Evolutionary conservation across 2,113 vertebrate species (phyloP).

Genomic region (Emydura subglobosa): DNA sequence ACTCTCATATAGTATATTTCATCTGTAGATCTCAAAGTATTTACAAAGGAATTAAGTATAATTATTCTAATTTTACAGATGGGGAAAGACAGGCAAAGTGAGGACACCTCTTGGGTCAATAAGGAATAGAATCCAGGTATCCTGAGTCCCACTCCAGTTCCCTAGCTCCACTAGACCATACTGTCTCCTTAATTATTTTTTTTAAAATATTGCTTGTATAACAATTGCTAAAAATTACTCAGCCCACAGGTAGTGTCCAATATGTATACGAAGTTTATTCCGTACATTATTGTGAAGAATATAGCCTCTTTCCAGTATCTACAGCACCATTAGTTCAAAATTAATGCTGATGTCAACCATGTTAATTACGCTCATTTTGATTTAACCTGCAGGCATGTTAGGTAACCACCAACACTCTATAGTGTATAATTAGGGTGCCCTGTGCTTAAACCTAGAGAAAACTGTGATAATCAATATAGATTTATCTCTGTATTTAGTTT

Average conservation of each 20-base stretch:
- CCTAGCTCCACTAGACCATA: neutral
- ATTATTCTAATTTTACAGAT: slow-evolving; percentile 15
- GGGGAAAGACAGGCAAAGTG: neutral
- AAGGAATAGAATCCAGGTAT: neutral
- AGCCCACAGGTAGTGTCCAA: neutral
- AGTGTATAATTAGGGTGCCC: neutral
- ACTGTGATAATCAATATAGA: slow-evolving; percentile 57
- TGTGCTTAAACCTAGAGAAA: slow-evolving; percentile 33
- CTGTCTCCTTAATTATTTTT: neutral
- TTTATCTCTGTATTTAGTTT: neutral
- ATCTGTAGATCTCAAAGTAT: neutral
- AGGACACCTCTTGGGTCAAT: fast-evolving
- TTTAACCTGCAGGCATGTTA: neutral
- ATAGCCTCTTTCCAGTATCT: neutral
- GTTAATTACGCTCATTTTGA: slow-evolving; percentile 46
- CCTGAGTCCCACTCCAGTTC: fast-evolving
- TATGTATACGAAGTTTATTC: neutral
- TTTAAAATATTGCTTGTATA: neutral
- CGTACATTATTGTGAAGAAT: neutral
- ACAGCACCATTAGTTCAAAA: slow-evolving; percentile 5
- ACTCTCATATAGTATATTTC: neutral
- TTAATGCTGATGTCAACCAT: slow-evolving; percentile 35
- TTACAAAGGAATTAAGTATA: neutral
- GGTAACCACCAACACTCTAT: neutral
- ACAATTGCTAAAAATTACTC: neutral